Conservation (phyloP, 1,140 invertebrate species). For the Dreissena rostriformis region DNA sequence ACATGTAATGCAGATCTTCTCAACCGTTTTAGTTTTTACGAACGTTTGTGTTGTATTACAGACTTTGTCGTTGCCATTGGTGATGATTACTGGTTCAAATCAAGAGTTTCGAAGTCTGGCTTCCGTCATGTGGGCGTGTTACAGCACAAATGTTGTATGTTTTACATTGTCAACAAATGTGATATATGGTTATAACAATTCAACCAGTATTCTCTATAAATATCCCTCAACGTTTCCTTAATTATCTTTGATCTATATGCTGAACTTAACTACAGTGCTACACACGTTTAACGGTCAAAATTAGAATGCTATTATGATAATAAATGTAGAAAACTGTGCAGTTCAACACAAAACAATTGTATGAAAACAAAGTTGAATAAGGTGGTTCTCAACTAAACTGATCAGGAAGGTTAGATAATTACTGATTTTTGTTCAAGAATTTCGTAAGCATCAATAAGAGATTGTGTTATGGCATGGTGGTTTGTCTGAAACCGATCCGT, state of each 20-base stretch:
- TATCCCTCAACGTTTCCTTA: too few relatives aligned
- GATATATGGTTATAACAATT: too few relatives aligned
- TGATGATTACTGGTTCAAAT: conserved; percentile 54
- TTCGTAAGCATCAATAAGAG: too few relatives aligned
- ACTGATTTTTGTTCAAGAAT: too few relatives aligned
- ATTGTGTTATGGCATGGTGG: too few relatives aligned
- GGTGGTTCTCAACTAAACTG: background rate
- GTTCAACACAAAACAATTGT: background rate
- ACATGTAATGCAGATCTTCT: too few relatives aligned
- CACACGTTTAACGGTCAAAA: background rate
- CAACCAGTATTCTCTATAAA: background rate
- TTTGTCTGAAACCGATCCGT: too few relatives aligned
- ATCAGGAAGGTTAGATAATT: too few relatives aligned
- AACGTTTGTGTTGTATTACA: conserved; percentile 22
- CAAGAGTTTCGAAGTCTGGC: conserved; percentile 50
- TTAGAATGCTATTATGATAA: background rate
- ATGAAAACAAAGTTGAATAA: background rate
- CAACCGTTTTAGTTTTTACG: too few relatives aligned
- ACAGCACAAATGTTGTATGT: conserved; percentile 53
- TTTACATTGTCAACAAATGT: too few relatives aligned
- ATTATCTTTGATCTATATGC: background rate
- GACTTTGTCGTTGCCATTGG: conserved; percentile 57
- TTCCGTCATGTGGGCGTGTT: conserved; percentile 59
- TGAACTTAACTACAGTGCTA: background rate
- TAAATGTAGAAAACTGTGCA: background rate